Percentiles rank a stretch among this genome's conserved stretches.
Evolutionary conservation across 2,888 invertebrate genomes (phyloP).

Genomic region (Nipponacmea schrenckii): DNA sequence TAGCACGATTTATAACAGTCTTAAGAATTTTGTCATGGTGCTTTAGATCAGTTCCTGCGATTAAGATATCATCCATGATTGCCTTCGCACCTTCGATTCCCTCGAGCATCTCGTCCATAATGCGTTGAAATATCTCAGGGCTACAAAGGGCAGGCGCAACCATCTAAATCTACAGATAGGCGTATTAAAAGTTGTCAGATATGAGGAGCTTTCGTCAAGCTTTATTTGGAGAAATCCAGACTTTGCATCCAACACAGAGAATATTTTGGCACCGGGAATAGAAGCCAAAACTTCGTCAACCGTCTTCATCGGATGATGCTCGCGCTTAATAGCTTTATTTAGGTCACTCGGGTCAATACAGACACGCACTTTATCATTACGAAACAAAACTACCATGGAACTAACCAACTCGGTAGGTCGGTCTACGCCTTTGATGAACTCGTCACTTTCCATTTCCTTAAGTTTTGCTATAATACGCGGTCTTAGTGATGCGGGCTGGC

Average conservation of each 20-base stretch:
- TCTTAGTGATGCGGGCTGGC: conserved; percentile 26
- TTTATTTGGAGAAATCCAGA: conserved; percentile 40
- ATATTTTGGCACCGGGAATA: conserved; percentile 39
- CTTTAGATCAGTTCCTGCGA: conserved; percentile 26
- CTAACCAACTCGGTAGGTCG: conserved; percentile 43
- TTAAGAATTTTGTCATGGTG: conserved; percentile 35
- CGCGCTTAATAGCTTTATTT: conserved; percentile 33
- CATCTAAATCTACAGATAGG: conserved; percentile 39
- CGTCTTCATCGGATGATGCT: conserved; percentile 37
- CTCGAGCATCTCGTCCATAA: conserved; percentile 38
- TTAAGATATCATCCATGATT: conserved; percentile 39
- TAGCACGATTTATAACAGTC: conserved; percentile 30
- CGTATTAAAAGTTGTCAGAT: conserved; percentile 43
- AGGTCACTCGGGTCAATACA: conserved; percentile 39
- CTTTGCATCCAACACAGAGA: conserved; percentile 41
- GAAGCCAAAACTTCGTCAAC: conserved; percentile 37
- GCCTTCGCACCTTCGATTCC: conserved; percentile 33
- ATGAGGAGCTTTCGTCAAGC: conserved; percentile 34
- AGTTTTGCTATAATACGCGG: conserved; percentile 31
- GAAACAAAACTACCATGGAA: conserved; percentile 35
- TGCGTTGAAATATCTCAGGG: conserved; percentile 38
- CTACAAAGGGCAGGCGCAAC: conserved; percentile 37
- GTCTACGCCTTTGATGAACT: conserved; percentile 31
- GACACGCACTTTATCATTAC: conserved; percentile 37
- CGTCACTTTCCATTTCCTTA: conserved; percentile 37